Evolutionary conservation across 2,113 vertebrate genomes (phyloP).

Genomic region (Dissostichus mawsoni): DNA sequence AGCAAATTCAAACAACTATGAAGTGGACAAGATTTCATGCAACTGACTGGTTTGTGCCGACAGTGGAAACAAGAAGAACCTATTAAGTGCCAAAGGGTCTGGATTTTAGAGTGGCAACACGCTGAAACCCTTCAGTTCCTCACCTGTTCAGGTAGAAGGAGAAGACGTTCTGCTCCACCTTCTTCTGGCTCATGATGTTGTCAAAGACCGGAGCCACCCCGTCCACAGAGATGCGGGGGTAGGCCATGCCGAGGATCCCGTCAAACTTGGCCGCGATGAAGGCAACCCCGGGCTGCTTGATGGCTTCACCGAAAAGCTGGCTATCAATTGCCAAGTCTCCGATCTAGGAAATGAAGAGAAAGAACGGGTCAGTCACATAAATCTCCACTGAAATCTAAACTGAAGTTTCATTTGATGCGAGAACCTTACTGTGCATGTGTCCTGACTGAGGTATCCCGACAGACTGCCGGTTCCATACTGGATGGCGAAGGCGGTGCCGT

Average conservation of each 20-base stretch:
- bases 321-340: conserved; percentile 79
- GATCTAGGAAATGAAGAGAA: conserved; percentile 55
- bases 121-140: not conserved
- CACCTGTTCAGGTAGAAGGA: conserved; percentile 99
- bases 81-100: not conserved
- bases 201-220: conserved; percentile 90
- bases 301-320: conserved; percentile 93
- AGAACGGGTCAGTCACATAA: not conserved
- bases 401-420: not conserved
- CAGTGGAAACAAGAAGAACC: not conserved
- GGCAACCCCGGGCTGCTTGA: conserved; percentile 91
- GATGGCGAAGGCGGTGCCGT: conserved; percentile 91
- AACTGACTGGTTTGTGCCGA: too few species aligned
- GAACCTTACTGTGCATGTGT: conserved; percentile 80
- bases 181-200: conserved; percentile 91
- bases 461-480: conserved; percentile 94
- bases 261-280: conserved; percentile 96
- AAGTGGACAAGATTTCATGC: too few species aligned
- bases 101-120: not conserved
- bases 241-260: conserved; percentile 96
- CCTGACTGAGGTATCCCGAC: conserved; percentile 93
- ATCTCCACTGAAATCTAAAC: not conserved
- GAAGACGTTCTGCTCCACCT: conserved; percentile 90
- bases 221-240: conserved; percentile 89
- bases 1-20: not conserved